Conservation (phyloP, 2,113 vertebrate species). For the Oryzias woworae region DNA sequence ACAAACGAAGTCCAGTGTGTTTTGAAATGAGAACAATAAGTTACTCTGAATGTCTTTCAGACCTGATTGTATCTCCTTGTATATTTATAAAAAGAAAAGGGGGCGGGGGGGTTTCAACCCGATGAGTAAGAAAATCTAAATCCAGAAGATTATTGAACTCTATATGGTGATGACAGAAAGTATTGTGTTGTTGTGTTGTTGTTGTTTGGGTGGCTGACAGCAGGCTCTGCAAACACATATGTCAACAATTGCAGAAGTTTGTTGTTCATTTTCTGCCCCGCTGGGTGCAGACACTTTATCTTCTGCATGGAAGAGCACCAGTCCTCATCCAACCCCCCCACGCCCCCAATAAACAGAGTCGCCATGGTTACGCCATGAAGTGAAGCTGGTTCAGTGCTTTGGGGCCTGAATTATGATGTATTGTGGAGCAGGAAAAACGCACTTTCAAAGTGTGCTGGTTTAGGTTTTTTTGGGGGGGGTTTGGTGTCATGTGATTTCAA, state of each 20-base stretch:
- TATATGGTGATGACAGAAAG: background rate
- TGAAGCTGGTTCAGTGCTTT: conserved; percentile 48
- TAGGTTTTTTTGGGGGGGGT: conserved; percentile 6
- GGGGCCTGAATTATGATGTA: conserved; percentile 58
- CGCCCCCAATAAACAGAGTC: conserved; percentile 43
- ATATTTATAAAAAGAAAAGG: too few species aligned
- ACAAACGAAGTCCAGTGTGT: too few species aligned
- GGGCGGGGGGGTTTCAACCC: too few species aligned
- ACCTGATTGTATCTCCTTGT: too few species aligned
- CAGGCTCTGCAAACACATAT: conserved; percentile 3
- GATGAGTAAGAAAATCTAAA: background rate
- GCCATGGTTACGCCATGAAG: conserved; percentile 53
- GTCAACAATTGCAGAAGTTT: conserved; percentile 14
- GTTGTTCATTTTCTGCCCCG: conserved; percentile 49
- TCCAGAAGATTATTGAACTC: background rate
- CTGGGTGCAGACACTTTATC: conserved; percentile 50
- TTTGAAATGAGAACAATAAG: too few species aligned
- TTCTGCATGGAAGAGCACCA: conserved; percentile 45
- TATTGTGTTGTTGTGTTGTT: conserved; percentile 31
- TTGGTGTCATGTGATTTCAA: conserved; percentile 7
- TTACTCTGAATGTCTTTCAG: too few species aligned
- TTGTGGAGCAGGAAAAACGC: conserved; percentile 30
- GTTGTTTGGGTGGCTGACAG: conserved; percentile 18
- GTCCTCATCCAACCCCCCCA: conserved; percentile 26
- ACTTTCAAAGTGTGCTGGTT: conserved; percentile 13